Evolutionary conservation across 1,140 invertebrate genomes (phyloP), one percentile per base, ranked within the genome.

Genomic region (Drosophila rufa): DNA sequence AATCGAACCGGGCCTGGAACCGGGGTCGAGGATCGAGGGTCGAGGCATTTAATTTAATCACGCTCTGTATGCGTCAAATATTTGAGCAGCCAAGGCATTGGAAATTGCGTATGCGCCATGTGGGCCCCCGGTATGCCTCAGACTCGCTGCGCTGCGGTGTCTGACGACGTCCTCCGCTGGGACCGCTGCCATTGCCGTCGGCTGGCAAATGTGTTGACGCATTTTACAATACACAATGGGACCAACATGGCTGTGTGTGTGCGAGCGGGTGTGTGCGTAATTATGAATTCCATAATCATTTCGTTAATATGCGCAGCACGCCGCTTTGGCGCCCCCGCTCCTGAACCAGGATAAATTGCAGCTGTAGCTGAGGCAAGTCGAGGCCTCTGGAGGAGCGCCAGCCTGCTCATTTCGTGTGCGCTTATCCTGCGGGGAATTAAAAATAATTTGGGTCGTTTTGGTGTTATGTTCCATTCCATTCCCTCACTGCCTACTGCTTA

Each of bases 241-340:
- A 80, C 64, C 79, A 66, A 62, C 73, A 67, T 79, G 84, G 56
- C 59, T 15, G 46, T 58, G 30, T 36, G 33, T 43, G 43, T 64
- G 36, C 50, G 55, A 42, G 70, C 48, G 45, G 60, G 71, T 57
- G 56, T 77, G 56, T 75, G 57, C 57, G 86, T 90, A 90, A 90
- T 90, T 90, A 90, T 90, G 86, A 91, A 91, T 91, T 90, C 90
- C 86, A 90, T 91, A 90, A 90, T 90, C 82, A 90, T 90, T 90
- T 90, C 79, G 86, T 91, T 90, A 90, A 90, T 90, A 90, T 90
- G 75, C 86, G 86, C 86, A 85, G 76, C 86, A 90, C 86, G 86
- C 86, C 77, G 82, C 67, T 59, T 79, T 75, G 75, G 58, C 68
- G 38, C 74, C 59, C 55, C 22, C 78, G 78, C 53, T 65, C 78